These are phyloP conservation scores for Pectinophora gossypiella DNA, from an alignment of 1,140 invertebrate species.

Conservation along the genomic window DNA sequence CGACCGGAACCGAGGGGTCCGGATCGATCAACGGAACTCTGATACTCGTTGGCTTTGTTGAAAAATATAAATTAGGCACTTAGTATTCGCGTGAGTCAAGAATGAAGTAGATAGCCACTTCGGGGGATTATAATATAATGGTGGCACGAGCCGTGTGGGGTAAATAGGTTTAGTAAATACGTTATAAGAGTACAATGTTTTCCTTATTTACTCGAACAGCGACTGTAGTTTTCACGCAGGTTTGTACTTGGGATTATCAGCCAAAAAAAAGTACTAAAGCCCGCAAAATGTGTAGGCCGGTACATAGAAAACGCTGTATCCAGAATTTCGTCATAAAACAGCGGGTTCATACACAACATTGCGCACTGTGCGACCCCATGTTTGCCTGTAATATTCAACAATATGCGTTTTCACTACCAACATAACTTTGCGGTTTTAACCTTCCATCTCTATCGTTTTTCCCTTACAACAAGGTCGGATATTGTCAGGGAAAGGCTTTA, in stretches of 20 bases:
- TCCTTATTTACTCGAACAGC: too few species aligned
- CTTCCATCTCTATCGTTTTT: slow-evolving; percentile 17
- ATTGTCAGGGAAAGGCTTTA: slow-evolving; percentile 18
- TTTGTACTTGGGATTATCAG: too few species aligned
- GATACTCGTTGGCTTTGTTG: slow-evolving; percentile 58
- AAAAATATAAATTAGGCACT: slow-evolving; percentile 65
- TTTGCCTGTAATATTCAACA: slow-evolving; percentile 44
- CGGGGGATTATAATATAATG: slow-evolving; percentile 28
- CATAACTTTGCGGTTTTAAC: slow-evolving; percentile 12
- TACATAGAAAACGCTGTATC: slow-evolving; percentile 23
- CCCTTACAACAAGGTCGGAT: slow-evolving; percentile 25
- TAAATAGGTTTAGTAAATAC: background rate
- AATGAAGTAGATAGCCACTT: slow-evolving; percentile 29
- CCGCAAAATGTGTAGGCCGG: slow-evolving; percentile 9
- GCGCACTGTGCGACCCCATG: slow-evolving; percentile 39
- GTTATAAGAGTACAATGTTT: too few species aligned
- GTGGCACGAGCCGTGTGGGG: background rate
- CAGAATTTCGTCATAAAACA: slow-evolving; percentile 35
- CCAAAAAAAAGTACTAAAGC: too few species aligned
- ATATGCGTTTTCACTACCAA: slow-evolving; percentile 26
- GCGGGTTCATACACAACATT: slow-evolving; percentile 39
- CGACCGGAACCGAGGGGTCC: slow-evolving; percentile 61
- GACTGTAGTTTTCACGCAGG: too few species aligned
- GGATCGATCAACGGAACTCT: slow-evolving; percentile 55
- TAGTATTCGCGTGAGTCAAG: slow-evolving; percentile 55